These are phyloP conservation scores for Unio delphinus DNA, from an alignment of 2,888 invertebrate genomes.

Conservation along the genomic window DNA sequence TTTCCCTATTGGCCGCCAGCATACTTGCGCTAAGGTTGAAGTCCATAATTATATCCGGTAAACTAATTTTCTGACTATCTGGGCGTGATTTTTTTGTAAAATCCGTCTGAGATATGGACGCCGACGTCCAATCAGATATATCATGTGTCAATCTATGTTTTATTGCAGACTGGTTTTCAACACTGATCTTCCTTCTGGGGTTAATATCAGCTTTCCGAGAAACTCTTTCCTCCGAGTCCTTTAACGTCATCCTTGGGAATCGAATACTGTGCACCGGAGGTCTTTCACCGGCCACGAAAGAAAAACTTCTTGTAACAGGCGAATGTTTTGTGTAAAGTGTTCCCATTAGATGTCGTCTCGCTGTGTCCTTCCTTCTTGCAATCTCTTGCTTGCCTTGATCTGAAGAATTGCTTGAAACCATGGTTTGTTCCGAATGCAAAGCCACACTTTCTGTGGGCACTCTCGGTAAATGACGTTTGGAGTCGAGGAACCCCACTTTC, in stretches of 20 bases:
- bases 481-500: too few relatives aligned
- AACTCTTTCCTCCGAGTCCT: slow-evolving; percentile 5
- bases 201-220: too few relatives aligned
- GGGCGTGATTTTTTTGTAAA: neutral
- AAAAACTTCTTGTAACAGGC: slow-evolving; percentile 29
- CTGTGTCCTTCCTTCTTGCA: slow-evolving; percentile 31
- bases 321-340: slow-evolving; percentile 37
- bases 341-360: slow-evolving; percentile 33
- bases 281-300: slow-evolving; percentile 34
- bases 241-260: slow-evolving; percentile 19
- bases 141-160: too few relatives aligned
- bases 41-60: slow-evolving; percentile 43
- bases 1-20: slow-evolving; percentile 2
- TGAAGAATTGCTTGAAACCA: too few relatives aligned
- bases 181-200: too few relatives aligned
- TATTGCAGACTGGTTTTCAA: too few relatives aligned
- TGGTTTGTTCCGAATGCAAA: too few relatives aligned
- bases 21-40: slow-evolving; percentile 27
- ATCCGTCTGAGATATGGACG: too few relatives aligned
- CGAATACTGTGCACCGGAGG: slow-evolving; percentile 11
- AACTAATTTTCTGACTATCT: slow-evolving; percentile 24
- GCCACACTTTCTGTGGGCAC: too few relatives aligned
- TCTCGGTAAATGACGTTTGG: too few relatives aligned
- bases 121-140: too few relatives aligned
- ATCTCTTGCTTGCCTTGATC: slow-evolving; percentile 3